phyloP scores from a whole-genome alignment of 2,113 vertebrate species.

The Beaufortia kweichowensis region DNA sequence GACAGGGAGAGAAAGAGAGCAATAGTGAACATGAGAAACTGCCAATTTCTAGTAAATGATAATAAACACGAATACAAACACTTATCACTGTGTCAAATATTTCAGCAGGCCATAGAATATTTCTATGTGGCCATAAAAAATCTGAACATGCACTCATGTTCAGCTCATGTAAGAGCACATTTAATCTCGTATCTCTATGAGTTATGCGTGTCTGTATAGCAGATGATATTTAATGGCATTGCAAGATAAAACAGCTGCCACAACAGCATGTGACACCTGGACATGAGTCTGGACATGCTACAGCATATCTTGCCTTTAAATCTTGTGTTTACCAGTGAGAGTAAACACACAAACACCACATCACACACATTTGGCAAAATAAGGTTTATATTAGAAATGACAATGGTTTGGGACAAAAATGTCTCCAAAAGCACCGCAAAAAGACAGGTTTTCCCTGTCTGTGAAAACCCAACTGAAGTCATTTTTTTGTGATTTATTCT shows the following conservation, averaged over 20 bases:
- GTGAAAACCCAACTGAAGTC: too few relatives aligned
- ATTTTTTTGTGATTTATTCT: too few relatives aligned
- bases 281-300: background rate
- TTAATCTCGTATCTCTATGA: conserved; percentile 4
- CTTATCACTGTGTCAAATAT: too few relatives aligned
- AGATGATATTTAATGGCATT: conserved; percentile 36
- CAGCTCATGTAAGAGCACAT: background rate
- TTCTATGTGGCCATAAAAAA: too few relatives aligned
- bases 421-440: background rate
- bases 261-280: too few relatives aligned
- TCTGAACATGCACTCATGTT: background rate
- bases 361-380: conserved; percentile 27
- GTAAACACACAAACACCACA: conserved; percentile 43
- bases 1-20: conserved; percentile 18
- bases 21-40: background rate
- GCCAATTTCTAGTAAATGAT: background rate
- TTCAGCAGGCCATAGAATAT: too few relatives aligned
- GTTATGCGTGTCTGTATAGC: conserved; percentile 28
- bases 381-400: background rate
- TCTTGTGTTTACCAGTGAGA: conserved; percentile 36
- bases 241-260: conserved; percentile 2
- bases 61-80: too few relatives aligned
- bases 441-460: too few relatives aligned
- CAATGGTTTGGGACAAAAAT: background rate
- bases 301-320: conserved; percentile 28